Percentiles rank a stretch among this genome's conserved stretches.
phyloP scores from a whole-genome alignment of 2,113 vertebrate genomes.

The Channa maculata region DNA sequence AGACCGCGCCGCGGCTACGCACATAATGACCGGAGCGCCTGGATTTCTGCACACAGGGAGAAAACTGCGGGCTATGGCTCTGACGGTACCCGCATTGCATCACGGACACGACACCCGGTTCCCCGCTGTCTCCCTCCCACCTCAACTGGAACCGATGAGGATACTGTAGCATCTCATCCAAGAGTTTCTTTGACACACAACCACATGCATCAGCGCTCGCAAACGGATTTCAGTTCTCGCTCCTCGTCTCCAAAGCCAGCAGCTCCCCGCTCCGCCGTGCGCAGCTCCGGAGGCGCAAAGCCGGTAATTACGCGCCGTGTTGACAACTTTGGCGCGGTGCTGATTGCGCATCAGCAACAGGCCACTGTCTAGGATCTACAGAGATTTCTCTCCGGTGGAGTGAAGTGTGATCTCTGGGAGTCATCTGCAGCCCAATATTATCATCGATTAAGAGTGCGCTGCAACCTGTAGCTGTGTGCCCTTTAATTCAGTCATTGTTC shows the following conservation, averaged over 20 bases:
- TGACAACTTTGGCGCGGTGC: slow-evolving; percentile 67
- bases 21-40: slow-evolving; percentile 58
- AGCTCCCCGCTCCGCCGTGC: slow-evolving; percentile 33
- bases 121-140: slow-evolving; percentile 73
- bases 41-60: slow-evolving; percentile 60
- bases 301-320: slow-evolving; percentile 65
- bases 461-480: slow-evolving; percentile 77
- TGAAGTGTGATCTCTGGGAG: slow-evolving; percentile 29
- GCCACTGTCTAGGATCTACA: slow-evolving; percentile 45
- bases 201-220: slow-evolving; percentile 40
- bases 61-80: slow-evolving; percentile 63
- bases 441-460: slow-evolving; percentile 41
- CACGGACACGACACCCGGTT: slow-evolving; percentile 79
- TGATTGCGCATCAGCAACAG: slow-evolving; percentile 65
- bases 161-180: slow-evolving; percentile 54
- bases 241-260: slow-evolving; percentile 52
- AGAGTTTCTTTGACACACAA: slow-evolving; percentile 49
- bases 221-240: slow-evolving; percentile 19
- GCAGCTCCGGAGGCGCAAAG: slow-evolving; percentile 47
- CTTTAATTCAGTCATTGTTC: slow-evolving; percentile 61
- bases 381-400: slow-evolving; percentile 30
- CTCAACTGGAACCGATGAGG: slow-evolving; percentile 52
- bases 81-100: slow-evolving; percentile 85
- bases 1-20: slow-evolving; percentile 67
- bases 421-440: slow-evolving; percentile 31